These are phyloP conservation scores for Alfaro cultratus DNA, from an alignment of 2,797 vertebrate species.

Conservation along the genomic window DNA sequence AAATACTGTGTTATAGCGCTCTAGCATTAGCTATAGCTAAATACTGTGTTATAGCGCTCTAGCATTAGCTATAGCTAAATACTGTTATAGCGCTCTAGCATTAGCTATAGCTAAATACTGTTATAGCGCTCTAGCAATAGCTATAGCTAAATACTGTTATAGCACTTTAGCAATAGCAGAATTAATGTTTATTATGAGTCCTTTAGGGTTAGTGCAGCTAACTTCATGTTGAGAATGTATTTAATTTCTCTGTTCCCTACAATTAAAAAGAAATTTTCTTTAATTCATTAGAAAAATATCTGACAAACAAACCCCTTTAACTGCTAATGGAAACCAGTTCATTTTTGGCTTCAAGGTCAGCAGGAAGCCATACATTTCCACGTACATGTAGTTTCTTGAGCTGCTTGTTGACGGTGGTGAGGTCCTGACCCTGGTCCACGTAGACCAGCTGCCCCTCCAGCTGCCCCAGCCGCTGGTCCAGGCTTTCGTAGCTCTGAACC, in stretches of 20 bases:
- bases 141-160: no score
- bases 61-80: no score
- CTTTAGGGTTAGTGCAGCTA: neutral
- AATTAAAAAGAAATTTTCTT: neutral
- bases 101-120: no score
- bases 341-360: neutral
- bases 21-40: no score
- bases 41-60: no score
- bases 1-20: no score
- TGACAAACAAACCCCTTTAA: neutral
- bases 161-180: neutral
- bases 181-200: neutral
- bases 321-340: neutral
- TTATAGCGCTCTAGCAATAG: no score
- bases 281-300: conserved; percentile 6
- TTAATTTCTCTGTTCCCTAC: neutral
- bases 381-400: conserved; percentile 90
- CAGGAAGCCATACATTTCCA: neutral
- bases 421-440: conserved; percentile 85
- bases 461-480: conserved; percentile 87
- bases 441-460: conserved; percentile 88
- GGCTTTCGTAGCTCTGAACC: conserved; percentile 87
- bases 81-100: no score
- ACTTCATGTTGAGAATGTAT: neutral
- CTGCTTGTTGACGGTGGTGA: conserved; percentile 89